Base-by-base conservation (phyloP, 2,797 vertebrate species). In the Protosalanx chinensis region DNA sequence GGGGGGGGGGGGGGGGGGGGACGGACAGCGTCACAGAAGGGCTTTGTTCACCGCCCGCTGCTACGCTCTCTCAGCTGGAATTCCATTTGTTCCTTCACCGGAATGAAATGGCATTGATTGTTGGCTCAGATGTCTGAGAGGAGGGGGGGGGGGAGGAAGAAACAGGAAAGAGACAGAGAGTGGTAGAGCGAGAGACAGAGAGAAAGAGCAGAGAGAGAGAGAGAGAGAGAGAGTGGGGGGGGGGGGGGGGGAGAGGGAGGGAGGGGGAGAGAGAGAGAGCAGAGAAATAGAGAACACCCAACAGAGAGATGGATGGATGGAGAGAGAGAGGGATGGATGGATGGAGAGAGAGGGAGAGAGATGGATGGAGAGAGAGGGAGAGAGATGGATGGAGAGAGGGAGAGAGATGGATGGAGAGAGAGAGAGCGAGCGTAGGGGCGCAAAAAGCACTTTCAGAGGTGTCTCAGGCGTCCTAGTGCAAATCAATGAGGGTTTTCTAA, bases 81-180 rank as follows among this genome's bases (percentile, higher is more conserved):
- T 90, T 89, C 86, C 84, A 87, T 90, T 90, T 90, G 86, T 89
- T 88, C 82, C 71, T 76, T 86, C 80, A 70, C 76, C 15, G n/a
- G 86, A 89, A 89, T 90, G 87, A 92, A 91, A 90, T 84, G 76
- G 69, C 87, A 91, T 91, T 91, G 90, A 93, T 92, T 91, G 87
- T 88, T 90, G 87, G 87, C 90, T 91, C 84, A 86, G 84, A 90
- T 90, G 88, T 90, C 83, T 76, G 71, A 68, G 72, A 64, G 72
- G 61, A 82, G 70, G 70, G 74, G 79, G 23, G 23, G 23, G 23
- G 27, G 16, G 29, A 7, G 37, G 41, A 61, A 15, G 37, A 56
- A 51, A 8, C 75, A 79, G 66, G 70, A 60, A 18, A 83, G 79
- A 85, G 76, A 77, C 80, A 79, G 68, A 71, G 15, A 63, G 68